Evolutionary conservation across 2,888 invertebrate genomes (phyloP), one percentile per base, ranked within the genome.

Genomic region (Drosophila percnosoma): DNA sequence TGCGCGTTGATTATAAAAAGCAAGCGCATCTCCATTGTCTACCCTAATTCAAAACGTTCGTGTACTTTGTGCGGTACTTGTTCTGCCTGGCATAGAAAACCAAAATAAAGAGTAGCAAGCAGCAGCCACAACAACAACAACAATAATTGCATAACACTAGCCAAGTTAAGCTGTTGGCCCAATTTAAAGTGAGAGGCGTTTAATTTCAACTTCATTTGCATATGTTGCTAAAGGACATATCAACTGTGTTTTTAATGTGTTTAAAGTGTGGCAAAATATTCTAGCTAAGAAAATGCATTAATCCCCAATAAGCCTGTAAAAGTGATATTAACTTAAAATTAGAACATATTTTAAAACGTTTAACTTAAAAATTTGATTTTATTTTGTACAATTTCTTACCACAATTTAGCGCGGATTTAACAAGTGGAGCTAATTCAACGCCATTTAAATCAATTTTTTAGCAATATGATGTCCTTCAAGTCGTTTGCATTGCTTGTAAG

Each of bases 41-140:
- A 90, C 83, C 91, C 91, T 90, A 91, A 90, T 91, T 90, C 89
- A 87, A 90, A 87, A 77, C 90, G 87, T 80, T 89, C 83, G 86
- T 89, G 89, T 90, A 89, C 90, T 83, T 85, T 79, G 90, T 90
- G 84, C 90, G 90, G 89, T 83, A 73, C 78, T 80, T 65, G 70
- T 73, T 71, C 78, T 85, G 68, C 75, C 54, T 66, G 75, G 68
- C 68, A 67, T 64, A 27, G 45, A 65, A 36, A 52, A 55, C 31
- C 45, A 42, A 49, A 55, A 31, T 45, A 24, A 45, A 45, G 15
- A 45, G 24, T 24, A 45, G 7, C 24, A 24, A 45, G 45, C 45
- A 45, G 15, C 24, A 15, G 15, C 45, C 4, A 24, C 45, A 45
- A 15, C 45, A 24, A 45, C 38, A n/a, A 24, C n/a, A 68, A 8